phyloP scores from a whole-genome alignment of 2,888 invertebrate genomes.

The Harpalus rufipes region DNA sequence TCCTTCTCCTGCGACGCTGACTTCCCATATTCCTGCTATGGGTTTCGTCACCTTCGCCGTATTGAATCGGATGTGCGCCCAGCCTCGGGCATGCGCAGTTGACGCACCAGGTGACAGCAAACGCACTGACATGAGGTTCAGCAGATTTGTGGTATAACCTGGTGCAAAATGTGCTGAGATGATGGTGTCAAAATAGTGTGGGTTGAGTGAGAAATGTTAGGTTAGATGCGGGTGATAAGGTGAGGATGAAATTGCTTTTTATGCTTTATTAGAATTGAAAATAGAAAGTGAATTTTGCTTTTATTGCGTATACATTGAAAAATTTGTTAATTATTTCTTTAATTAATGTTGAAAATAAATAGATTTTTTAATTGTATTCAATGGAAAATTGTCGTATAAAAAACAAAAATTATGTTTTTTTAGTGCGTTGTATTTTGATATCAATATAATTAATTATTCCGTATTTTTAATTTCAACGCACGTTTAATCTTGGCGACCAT shows the following conservation, averaged over 20 bases:
- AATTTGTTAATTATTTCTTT: too few relatives aligned
- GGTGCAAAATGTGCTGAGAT: conserved; percentile 69
- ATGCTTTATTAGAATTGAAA: neutral
- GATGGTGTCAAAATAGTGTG: conserved; percentile 19
- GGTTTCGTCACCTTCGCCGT: conserved; percentile 69
- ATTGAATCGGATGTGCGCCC: conserved; percentile 71
- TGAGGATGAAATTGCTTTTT: neutral
- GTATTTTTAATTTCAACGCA: neutral
- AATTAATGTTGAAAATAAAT: neutral
- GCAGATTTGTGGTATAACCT: conserved; percentile 79
- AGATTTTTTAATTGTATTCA: neutral
- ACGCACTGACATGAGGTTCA: conserved; percentile 77
- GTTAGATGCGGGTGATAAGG: neutral
- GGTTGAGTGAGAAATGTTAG: neutral
- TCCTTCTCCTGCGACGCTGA: conserved; percentile 68
- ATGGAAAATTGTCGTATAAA: neutral
- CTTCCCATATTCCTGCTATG: conserved; percentile 73
- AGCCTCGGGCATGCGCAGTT: conserved; percentile 74
- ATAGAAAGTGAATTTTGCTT: neutral
- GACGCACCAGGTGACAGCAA: conserved; percentile 77
- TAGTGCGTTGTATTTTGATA: conserved; percentile 10
- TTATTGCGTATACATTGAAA: too few relatives aligned
- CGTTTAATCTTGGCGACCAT: neutral
- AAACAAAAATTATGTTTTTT: neutral
- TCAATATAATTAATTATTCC: neutral